Evolutionary conservation across 2,797 vertebrate species (phyloP).

Genomic region (Stomatorhinus walkeri): DNA sequence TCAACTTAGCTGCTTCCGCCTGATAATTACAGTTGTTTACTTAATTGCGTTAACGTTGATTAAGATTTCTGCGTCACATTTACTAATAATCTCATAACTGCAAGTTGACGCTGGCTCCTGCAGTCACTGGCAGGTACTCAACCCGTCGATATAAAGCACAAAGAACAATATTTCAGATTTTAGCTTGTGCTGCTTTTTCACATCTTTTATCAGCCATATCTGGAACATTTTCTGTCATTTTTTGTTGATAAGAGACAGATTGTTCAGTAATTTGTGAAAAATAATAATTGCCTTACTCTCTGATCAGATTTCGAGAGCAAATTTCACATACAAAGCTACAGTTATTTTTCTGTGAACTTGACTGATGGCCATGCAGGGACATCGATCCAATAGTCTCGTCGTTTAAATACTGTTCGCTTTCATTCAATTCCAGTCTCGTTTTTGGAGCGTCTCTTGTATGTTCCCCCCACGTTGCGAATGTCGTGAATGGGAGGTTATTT

Average conservation of each 20-base stretch:
- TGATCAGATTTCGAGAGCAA: neutral
- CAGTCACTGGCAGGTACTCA: neutral
- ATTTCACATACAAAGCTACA: neutral
- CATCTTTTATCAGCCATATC: neutral
- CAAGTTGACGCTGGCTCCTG: neutral
- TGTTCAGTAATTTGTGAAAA: neutral
- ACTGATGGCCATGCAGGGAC: neutral
- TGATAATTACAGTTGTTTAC: constrained; percentile 20
- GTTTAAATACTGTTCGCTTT: neutral
- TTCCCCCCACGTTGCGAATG: neutral
- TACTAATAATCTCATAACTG: constrained; percentile 12
- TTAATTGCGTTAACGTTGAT: constrained; percentile 14
- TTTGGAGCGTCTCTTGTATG: neutral
- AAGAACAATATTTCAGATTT: neutral
- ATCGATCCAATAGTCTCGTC: neutral
- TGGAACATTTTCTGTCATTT: neutral
- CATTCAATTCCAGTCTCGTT: neutral
- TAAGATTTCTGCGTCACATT: neutral
- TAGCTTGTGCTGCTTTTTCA: neutral
- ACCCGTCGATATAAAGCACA: neutral
- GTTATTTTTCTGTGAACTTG: neutral
- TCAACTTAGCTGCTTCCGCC: constrained; percentile 17
- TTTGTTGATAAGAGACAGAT: neutral
- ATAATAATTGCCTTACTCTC: neutral
- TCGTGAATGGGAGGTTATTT: neutral